Evolutionary conservation across 2,113 vertebrate species (phyloP), one percentile per base, ranked within the genome.

Genomic region (Corythornis cristatus): DNA sequence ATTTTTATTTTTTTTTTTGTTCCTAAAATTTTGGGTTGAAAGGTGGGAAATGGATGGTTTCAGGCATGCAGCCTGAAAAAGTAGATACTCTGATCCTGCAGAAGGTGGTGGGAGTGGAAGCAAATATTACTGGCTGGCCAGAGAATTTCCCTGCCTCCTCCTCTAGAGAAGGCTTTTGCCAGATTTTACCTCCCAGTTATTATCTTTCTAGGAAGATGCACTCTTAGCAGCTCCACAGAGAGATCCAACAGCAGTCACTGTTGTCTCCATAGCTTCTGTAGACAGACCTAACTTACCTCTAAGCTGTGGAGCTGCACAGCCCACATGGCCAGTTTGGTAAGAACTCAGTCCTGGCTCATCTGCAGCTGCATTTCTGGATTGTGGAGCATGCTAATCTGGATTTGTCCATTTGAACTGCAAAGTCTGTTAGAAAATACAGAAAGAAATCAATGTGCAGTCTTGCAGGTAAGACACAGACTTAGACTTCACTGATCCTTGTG

Each of bases 311-410:
- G 70, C 68, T 89, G 78, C 79, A n/a, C 43, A 50, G 71, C 37
- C 21, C 57, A 3, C 5, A 0, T 3, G 28, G 10, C 53, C 71
- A 26, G 10, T 3, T 26, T 1, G 45, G 9, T n/a, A 8, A 0
- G 4, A 48, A 9, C 60, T 61, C 1, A 16, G 75, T 51, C 58
- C 50, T 23, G 60, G 72, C 50, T 76, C 77, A 12, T 22, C 29
- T 35, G 35, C 68, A 68, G 40, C 72, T 23, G 15, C 19, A 4
- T 31, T n/a, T 58, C 31, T 22, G 28, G 42, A 54, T 45, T 42
- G 31, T 43, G 61, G 31, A 68, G 25, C 26, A 0, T 5, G 20
- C 29, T 26, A 5, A 18, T 19, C 70, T 62, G 87, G 25, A 11
- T 54, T 66, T 83, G 61, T 72, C 90, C 87, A 28, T 54, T 71